Evolutionary conservation across 2,888 invertebrate species (phyloP), one percentile per base, ranked within the genome.

Genomic region (Apodemia duryi): DNA sequence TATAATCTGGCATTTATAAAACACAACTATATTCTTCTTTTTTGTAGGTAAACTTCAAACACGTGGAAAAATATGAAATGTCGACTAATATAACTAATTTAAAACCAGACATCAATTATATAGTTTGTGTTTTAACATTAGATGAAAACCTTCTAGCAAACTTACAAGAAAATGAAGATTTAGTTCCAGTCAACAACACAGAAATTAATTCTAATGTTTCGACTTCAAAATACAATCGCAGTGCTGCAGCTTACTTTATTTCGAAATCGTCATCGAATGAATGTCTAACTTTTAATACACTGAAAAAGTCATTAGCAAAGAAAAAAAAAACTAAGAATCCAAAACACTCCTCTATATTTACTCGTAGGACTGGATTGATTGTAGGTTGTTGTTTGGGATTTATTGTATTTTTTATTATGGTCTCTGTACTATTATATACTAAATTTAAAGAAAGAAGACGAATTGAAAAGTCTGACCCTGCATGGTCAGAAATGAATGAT

Each of bases 401-500:
- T 71, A 79, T 91, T 71, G 91, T 91, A 57, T 91, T 91, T 74
- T 89, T 91, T 74, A 76, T 91, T 35, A 88, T 91, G 91, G 89
- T 91, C 10, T 80, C 91, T 10, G 78, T 91, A 75, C 74, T 91
- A 68, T 74, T 86, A 64, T 91, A 91, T 69, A 91, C 91, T 66
- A 91, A 91, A 78, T 85, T 91, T 61, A 91, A 89, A 76, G 91
- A 91, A 75, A 79, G 91, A 67, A 89, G 89, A 72, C 75, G 91
- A 73, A 91, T 91, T 67, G 91, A 91, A 2, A 90, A 91, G 72
- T 81, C 90, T 29, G 91, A 91, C 68, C 90, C 90, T 32, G 77
- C 82, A 1, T 91, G 91, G 91, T 79, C 89, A 6, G 91, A 91
- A 77, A 86, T 91, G 87, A 90, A 90, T 69, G 89, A 91, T 73